Conservation (phyloP, 2,888 invertebrate genomes). For the Melanostoma scalare region DNA sequence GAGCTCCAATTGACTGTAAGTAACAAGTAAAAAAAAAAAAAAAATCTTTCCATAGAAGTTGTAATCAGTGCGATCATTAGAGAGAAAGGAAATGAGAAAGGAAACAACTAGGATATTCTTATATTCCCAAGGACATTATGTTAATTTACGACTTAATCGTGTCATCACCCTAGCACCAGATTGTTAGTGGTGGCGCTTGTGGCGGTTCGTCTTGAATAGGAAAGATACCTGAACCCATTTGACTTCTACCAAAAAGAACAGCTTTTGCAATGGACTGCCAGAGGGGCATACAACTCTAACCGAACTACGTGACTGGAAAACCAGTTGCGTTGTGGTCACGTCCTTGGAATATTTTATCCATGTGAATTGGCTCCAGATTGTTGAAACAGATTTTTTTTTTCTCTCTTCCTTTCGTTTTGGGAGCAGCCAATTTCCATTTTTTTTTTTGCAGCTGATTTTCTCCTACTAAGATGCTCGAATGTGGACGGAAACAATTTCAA, state of each 20-base stretch:
- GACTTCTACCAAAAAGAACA: background rate
- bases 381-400: background rate
- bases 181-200: background rate
- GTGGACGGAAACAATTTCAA: too few species aligned
- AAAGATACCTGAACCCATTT: background rate
- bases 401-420: background rate
- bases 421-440: too few species aligned
- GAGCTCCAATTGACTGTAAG: slow-evolving; percentile 13
- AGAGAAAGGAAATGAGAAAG: slow-evolving; percentile 1
- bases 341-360: background rate
- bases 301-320: slow-evolving; percentile 18
- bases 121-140: slow-evolving; percentile 21
- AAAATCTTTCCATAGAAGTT: background rate
- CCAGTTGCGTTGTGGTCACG: slow-evolving; percentile 17
- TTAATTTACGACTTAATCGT: slow-evolving; percentile 20
- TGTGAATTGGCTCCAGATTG: slow-evolving; percentile 8
- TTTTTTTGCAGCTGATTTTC: too few species aligned
- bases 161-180: background rate
- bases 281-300: slow-evolving; percentile 8
- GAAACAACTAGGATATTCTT: background rate
- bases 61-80: slow-evolving; percentile 5
- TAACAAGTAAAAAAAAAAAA: slow-evolving; percentile 17
- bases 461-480: too few species aligned
- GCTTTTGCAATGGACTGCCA: background rate
- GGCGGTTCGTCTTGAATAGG: slow-evolving; percentile 1